Evolutionary conservation across 2,888 invertebrate genomes (phyloP).

Genomic region (Pasiphila rectangulata): DNA sequence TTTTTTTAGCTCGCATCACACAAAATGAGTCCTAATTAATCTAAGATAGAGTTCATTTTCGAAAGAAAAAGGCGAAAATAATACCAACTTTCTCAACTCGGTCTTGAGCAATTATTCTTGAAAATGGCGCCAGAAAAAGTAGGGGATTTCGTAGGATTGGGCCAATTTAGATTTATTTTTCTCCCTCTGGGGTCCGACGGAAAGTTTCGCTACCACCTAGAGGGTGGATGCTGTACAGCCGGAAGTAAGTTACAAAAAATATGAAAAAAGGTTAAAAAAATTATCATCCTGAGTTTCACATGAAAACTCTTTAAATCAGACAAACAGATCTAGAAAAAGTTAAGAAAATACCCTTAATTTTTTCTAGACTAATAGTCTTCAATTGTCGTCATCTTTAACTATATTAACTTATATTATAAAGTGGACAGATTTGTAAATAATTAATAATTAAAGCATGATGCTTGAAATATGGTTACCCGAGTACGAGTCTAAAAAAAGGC

Average conservation of each 20-base stretch:
- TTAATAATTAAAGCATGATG: no score
- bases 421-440: no score
- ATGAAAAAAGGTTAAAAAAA: no score
- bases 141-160: slow-evolving; percentile 75
- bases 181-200: slow-evolving; percentile 59
- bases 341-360: no score
- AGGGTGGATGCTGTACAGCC: slow-evolving; percentile 35
- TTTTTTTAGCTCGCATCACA: background rate
- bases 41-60: slow-evolving; percentile 31
- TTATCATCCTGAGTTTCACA: no score
- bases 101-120: slow-evolving; percentile 70
- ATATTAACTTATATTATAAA: no score
- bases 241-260: slow-evolving; percentile 19
- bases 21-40: slow-evolving; percentile 22
- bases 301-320: no score
- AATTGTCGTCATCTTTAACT: no score
- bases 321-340: no score
- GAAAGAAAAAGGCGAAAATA: slow-evolving; percentile 24
- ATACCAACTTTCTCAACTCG: slow-evolving; percentile 58
- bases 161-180: slow-evolving; percentile 80
- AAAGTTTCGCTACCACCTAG: slow-evolving; percentile 67
- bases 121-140: slow-evolving; percentile 76
- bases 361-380: no score
- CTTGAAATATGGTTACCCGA: no score
- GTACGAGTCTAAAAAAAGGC: no score